These are phyloP conservation scores for Acrobeloides nanus DNA, from an alignment of 2,888 invertebrate genomes.

Conservation along the genomic window DNA sequence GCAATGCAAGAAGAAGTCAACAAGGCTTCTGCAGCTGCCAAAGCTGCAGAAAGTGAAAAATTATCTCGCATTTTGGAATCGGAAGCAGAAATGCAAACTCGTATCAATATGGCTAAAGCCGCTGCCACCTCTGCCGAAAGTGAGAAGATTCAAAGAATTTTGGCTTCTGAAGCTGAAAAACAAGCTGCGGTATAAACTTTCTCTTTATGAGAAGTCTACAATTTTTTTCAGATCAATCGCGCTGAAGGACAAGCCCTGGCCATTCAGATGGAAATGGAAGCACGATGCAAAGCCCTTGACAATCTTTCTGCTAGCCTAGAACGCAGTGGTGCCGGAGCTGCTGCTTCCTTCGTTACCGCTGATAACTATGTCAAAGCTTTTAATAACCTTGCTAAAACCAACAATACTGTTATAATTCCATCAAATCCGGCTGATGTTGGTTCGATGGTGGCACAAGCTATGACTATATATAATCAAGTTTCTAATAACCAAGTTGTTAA, in stretches of 20 bases:
- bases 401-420: constrained; percentile 21
- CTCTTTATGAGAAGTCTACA: too few relatives aligned
- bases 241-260: constrained; percentile 5
- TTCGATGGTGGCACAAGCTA: constrained; percentile 17
- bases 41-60: constrained; percentile 8
- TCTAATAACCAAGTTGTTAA: constrained; percentile 7
- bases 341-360: constrained; percentile 14
- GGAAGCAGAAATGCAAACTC: constrained; percentile 9
- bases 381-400: constrained; percentile 10
- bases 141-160: constrained; percentile 10
- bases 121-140: constrained; percentile 13
- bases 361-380: constrained; percentile 19
- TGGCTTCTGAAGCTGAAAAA: constrained; percentile 7
- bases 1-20: constrained; percentile 11
- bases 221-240: constrained; percentile 2
- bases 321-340: too few relatives aligned
- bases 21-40: constrained; percentile 7
- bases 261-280: constrained; percentile 15
- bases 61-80: constrained; percentile 63
- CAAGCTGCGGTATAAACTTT: too few relatives aligned
- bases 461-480: constrained; percentile 19
- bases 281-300: constrained; percentile 12
- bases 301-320: constrained; percentile 11
- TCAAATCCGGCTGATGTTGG: constrained; percentile 20
- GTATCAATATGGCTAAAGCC: constrained; percentile 13